Percentiles rank a stretch among this genome's conserved stretches.
Evolutionary conservation across 2,888 invertebrate genomes (phyloP).

Genomic region (Dynastes hyllus): DNA sequence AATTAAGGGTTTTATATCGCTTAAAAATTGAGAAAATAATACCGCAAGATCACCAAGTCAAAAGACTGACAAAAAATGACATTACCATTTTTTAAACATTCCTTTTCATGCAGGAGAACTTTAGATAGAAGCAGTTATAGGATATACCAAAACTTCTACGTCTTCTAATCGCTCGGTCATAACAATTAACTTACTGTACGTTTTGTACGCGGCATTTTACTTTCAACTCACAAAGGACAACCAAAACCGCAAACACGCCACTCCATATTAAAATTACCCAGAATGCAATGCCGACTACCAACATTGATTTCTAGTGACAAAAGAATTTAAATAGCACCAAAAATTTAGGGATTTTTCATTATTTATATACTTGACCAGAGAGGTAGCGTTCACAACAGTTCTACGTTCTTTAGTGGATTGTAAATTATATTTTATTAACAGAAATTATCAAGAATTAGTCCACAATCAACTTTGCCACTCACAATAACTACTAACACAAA

Average conservation of each 20-base stretch:
- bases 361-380: slow-evolving; percentile 31
- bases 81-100: slow-evolving; percentile 67
- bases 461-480: too few species aligned
- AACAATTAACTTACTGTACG: slow-evolving; percentile 68
- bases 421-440: neutral
- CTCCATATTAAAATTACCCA: slow-evolving; percentile 67
- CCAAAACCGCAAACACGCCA: slow-evolving; percentile 63
- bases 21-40: slow-evolving; percentile 55
- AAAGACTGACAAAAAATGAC: slow-evolving; percentile 65
- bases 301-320: slow-evolving; percentile 71
- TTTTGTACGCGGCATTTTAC: slow-evolving; percentile 69
- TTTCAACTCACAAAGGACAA: slow-evolving; percentile 43
- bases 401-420: neutral
- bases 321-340: slow-evolving; percentile 69
- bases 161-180: slow-evolving; percentile 50
- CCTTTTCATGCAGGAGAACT: slow-evolving; percentile 61
- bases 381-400: slow-evolving; percentile 14
- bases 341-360: slow-evolving; percentile 68
- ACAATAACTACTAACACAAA: too few species aligned
- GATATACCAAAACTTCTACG: slow-evolving; percentile 51
- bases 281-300: slow-evolving; percentile 67
- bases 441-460: too few species aligned
- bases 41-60: slow-evolving; percentile 44
- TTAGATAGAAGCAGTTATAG: slow-evolving; percentile 57
- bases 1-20: slow-evolving; percentile 42